Evolutionary conservation across 2,113 vertebrate genomes (phyloP).

Genomic region (Gadus chalcogrammus): DNA sequence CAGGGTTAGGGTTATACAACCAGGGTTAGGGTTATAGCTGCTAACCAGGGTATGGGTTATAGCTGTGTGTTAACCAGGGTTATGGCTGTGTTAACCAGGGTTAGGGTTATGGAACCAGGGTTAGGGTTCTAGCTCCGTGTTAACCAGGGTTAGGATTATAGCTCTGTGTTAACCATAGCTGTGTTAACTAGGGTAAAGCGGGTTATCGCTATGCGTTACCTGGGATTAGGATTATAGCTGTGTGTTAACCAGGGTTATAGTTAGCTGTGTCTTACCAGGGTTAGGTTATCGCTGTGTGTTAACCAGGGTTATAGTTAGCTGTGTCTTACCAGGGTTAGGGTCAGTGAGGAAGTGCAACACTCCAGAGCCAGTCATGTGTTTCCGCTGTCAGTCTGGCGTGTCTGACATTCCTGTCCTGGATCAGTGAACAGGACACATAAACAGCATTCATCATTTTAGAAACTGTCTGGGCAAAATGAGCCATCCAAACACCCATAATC

Average conservation of each 20-base stretch:
- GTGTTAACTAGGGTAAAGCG: no score
- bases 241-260: background rate
- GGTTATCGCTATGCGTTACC: background rate
- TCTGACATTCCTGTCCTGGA: constrained; percentile 5
- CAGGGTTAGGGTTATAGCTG: no score
- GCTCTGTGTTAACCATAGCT: no score
- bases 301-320: background rate
- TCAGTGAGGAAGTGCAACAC: background rate
- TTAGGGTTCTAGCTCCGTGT: no score
- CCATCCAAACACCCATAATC: background rate
- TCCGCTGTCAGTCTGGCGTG: background rate
- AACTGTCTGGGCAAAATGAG: background rate
- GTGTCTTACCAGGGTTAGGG: background rate
- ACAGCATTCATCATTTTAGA: constrained; percentile 12
- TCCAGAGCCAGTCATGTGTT: constrained; percentile 11
- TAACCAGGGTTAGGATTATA: no score
- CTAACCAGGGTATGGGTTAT: no score
- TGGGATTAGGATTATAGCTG: background rate
- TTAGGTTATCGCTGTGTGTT: background rate
- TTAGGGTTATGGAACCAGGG: no score
- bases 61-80: no score
- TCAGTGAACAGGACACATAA: constrained; percentile 9
- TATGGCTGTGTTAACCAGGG: no score
- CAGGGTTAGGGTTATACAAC: no score
- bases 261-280: background rate